These are phyloP conservation scores for Oxyteleia sp. DNA, from an alignment of 2,888 invertebrate species.

Conservation along the genomic window DNA sequence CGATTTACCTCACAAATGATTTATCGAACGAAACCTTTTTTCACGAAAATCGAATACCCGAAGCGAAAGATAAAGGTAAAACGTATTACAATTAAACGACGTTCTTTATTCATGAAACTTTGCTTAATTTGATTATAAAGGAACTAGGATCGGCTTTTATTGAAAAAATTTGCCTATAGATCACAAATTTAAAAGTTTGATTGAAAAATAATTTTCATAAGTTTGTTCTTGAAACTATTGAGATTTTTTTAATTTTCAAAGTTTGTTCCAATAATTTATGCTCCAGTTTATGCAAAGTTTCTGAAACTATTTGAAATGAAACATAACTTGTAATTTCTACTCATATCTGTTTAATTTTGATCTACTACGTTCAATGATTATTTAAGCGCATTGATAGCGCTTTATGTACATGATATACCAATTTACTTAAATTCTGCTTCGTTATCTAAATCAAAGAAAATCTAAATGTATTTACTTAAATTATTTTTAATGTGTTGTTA, in stretches of 20 bases:
- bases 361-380: slow-evolving; percentile 24
- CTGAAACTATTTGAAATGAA: slow-evolving; percentile 4
- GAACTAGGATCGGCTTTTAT: no score
- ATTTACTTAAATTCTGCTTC: slow-evolving; percentile 9
- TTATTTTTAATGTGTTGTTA: neutral
- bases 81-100: slow-evolving; percentile 62
- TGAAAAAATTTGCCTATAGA: neutral
- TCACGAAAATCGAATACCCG: neutral
- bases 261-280: slow-evolving; percentile 11
- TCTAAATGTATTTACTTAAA: neutral
- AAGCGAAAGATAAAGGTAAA: slow-evolving; percentile 64
- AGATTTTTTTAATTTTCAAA: neutral
- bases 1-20: slow-evolving; percentile 47
- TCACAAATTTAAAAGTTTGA: no score
- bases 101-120: slow-evolving; percentile 75
- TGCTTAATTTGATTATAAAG: no score
- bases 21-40: slow-evolving; percentile 44
- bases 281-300: neutral
- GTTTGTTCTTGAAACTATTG: no score
- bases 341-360: slow-evolving; percentile 32
- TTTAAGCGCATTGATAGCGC: slow-evolving; percentile 11
- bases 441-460: slow-evolving; percentile 8
- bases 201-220: no score
- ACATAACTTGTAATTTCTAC: slow-evolving; percentile 11
- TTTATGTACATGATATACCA: neutral